These are phyloP conservation scores for Lagopus muta DNA, from an alignment of 2,113 vertebrate species.

Conservation along the genomic window DNA sequence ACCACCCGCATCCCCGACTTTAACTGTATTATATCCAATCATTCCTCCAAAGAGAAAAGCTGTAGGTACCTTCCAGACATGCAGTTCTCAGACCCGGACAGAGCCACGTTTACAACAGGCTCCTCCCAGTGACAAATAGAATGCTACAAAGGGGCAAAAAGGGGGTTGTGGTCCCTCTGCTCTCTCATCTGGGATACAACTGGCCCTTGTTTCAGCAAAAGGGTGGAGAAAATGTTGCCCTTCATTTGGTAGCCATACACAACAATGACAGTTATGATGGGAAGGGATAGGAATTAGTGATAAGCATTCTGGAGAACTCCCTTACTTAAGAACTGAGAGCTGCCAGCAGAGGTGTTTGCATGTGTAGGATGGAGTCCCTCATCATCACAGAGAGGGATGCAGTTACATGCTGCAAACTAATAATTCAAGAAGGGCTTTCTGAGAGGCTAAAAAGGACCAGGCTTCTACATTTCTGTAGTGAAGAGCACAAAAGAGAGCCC, in stretches of 20 bases:
- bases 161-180: accelerated
- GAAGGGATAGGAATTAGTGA: background rate
- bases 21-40: background rate
- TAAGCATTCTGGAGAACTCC: background rate
- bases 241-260: background rate
- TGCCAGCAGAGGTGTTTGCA: background rate
- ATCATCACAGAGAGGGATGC: background rate
- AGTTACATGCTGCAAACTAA: background rate
- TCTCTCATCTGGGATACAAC: background rate
- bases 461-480: background rate
- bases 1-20: background rate
- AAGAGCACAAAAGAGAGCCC: background rate
- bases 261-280: background rate
- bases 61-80: background rate
- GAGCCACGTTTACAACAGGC: background rate
- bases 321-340: background rate
- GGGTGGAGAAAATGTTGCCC: background rate
- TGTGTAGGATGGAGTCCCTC: background rate
- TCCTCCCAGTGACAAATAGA: background rate
- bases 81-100: background rate
- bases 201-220: background rate
- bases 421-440: background rate
- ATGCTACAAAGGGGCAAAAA: background rate
- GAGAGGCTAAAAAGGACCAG: background rate
- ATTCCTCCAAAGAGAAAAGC: background rate